phyloP scores from a whole-genome alignment of 2,113 vertebrate genomes.

The Sisor rabdophorus region DNA sequence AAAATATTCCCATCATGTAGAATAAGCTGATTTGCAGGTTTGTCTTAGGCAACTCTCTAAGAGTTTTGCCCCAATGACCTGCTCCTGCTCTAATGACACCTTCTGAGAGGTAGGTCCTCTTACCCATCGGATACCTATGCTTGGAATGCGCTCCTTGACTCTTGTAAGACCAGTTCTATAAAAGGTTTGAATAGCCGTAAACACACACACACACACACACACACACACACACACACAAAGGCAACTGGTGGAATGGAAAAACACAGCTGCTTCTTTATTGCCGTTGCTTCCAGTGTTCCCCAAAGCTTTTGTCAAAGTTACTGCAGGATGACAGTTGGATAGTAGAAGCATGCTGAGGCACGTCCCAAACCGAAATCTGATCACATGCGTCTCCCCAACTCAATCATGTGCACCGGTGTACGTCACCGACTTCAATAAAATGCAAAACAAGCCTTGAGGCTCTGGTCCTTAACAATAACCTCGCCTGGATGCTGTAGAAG shows the following conservation, averaged over 20 bases:
- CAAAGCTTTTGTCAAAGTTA: neutral
- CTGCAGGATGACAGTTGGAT: neutral
- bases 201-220: neutral
- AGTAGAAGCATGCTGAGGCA: constrained; percentile 5
- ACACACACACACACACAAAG: neutral
- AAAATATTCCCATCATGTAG: neutral
- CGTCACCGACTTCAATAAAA: neutral
- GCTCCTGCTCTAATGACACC: neutral
- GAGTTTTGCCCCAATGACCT: neutral
- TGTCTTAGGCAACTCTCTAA: neutral
- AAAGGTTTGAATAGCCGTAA: too few relatives aligned
- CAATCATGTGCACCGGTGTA: neutral
- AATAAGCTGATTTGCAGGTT: neutral
- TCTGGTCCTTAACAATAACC: neutral
- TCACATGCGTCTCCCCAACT: neutral
- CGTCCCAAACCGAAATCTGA: neutral
- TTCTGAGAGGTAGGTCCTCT: neutral
- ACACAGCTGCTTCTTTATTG: neutral
- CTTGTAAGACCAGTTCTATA: neutral
- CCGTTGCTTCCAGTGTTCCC: neutral
- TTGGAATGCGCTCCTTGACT: neutral
- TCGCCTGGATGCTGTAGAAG: too few relatives aligned
- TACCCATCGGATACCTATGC: neutral
- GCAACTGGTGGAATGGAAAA: neutral
- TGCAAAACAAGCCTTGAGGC: neutral